Evolutionary conservation across 1,140 invertebrate genomes (phyloP).

Genomic region (Vanessa atalanta): DNA sequence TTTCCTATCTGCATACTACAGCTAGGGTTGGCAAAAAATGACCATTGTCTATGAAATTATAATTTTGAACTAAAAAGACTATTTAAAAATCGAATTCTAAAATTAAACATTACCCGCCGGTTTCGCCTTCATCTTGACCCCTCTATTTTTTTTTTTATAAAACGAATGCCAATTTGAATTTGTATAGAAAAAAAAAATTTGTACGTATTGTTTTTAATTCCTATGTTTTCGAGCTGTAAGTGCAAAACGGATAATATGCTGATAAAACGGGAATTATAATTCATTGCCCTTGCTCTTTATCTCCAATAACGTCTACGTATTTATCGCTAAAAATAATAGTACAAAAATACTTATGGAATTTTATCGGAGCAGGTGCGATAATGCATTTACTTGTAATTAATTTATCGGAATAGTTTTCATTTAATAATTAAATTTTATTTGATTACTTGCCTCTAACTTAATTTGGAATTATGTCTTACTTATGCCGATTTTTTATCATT

Average conservation of each 20-base stretch:
- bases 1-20: slow-evolving; percentile 17
- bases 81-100: background rate
- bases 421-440: background rate
- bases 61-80: background rate
- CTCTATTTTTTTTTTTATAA: background rate
- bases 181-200: background rate
- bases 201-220: background rate
- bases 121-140: background rate
- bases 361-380: slow-evolving; percentile 10
- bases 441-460: no score
- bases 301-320: slow-evolving; percentile 47
- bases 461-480: no score
- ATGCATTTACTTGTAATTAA: slow-evolving; percentile 12
- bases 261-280: slow-evolving; percentile 74
- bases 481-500: no score
- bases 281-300: slow-evolving; percentile 70
- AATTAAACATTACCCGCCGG: background rate
- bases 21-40: slow-evolving; percentile 21
- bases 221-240: slow-evolving; percentile 15
- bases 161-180: background rate
- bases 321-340: slow-evolving; percentile 33
- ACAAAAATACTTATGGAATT: slow-evolving; percentile 25
- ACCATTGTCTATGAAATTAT: background rate
- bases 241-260: slow-evolving; percentile 35
- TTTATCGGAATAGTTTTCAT: background rate